phyloP scores from a whole-genome alignment of 2,888 invertebrate genomes.

The Lamellibrachia columna region DNA sequence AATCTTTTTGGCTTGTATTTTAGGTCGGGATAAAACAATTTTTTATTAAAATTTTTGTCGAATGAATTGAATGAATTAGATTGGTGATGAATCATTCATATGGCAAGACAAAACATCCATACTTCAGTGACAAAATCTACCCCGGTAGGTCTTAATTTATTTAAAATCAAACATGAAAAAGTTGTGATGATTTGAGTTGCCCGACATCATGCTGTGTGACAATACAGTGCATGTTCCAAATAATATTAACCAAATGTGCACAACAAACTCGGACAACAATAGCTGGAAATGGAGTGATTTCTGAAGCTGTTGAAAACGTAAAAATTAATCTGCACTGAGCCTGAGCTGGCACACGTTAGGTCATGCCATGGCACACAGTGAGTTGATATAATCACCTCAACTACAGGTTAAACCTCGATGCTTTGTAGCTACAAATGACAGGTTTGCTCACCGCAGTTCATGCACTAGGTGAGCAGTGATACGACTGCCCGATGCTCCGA shows the following conservation, averaged over 20 bases:
- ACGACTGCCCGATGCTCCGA: constrained; percentile 92
- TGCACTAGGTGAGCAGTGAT: constrained; percentile 91
- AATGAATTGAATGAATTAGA: neutral
- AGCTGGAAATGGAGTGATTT: neutral
- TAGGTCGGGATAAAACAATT: neutral
- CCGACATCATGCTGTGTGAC: too few species aligned
- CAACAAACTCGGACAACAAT: neutral
- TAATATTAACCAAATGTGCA: neutral
- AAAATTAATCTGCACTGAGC: neutral
- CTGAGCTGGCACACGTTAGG: neutral
- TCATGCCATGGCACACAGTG: neutral
- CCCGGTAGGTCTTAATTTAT: too few species aligned
- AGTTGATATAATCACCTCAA: neutral
- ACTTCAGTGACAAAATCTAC: too few species aligned
- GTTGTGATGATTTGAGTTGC: too few species aligned
- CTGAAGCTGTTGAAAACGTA: neutral
- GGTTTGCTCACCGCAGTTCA: constrained; percentile 79
- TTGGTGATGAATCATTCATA: neutral
- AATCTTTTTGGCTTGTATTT: neutral
- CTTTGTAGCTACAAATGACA: neutral
- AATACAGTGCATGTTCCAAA: neutral
- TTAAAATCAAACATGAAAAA: too few species aligned
- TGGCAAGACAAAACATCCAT: too few species aligned
- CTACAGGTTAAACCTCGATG: neutral
- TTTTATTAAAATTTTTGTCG: neutral